A percentile compares a stretch with the other conserved stretches of the same genome.
phyloP scores from a whole-genome alignment of 1,140 invertebrate species.

The Tetragnatha versicolor region DNA sequence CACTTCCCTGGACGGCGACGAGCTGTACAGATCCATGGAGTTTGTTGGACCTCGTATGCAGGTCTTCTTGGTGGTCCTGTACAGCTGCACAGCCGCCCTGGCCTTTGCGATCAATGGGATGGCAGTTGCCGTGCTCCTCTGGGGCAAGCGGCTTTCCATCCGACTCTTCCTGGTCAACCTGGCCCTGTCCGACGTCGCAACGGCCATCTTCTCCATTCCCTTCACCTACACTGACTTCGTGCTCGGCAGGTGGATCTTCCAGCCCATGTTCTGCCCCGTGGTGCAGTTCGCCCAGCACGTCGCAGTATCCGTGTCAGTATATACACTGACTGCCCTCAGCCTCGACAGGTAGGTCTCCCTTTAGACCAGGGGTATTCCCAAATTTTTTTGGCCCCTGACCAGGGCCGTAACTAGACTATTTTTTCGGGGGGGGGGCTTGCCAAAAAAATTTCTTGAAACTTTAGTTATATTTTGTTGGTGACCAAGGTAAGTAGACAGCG shows the following conservation, averaged over 20 bases:
- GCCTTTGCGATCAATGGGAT: slow-evolving; percentile 63
- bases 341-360: slow-evolving; percentile 64
- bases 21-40: slow-evolving; percentile 44
- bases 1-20: slow-evolving; percentile 17
- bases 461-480: too few relatives aligned
- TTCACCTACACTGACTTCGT: slow-evolving; percentile 66
- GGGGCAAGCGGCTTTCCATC: slow-evolving; percentile 61
- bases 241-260: slow-evolving; percentile 64
- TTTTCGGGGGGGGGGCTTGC: too few relatives aligned
- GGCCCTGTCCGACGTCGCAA: slow-evolving; percentile 64
- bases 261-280: slow-evolving; percentile 63
- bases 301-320: slow-evolving; percentile 64
- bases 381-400: not conserved
- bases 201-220: slow-evolving; percentile 66
- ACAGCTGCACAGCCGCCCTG: slow-evolving; percentile 62
- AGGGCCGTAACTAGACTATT: too few relatives aligned
- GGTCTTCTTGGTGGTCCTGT: slow-evolving; percentile 61
- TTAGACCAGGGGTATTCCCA: too few relatives aligned
- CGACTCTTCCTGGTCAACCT: slow-evolving; percentile 65
- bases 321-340: slow-evolving; percentile 65
- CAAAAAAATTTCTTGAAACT: too few relatives aligned
- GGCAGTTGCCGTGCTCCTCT: slow-evolving; percentile 63
- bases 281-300: slow-evolving; percentile 64
- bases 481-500: too few relatives aligned
- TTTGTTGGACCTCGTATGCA: slow-evolving; percentile 57